phyloP scores from a whole-genome alignment of 2,888 invertebrate genomes.

The Meghimatium bilineatum region DNA sequence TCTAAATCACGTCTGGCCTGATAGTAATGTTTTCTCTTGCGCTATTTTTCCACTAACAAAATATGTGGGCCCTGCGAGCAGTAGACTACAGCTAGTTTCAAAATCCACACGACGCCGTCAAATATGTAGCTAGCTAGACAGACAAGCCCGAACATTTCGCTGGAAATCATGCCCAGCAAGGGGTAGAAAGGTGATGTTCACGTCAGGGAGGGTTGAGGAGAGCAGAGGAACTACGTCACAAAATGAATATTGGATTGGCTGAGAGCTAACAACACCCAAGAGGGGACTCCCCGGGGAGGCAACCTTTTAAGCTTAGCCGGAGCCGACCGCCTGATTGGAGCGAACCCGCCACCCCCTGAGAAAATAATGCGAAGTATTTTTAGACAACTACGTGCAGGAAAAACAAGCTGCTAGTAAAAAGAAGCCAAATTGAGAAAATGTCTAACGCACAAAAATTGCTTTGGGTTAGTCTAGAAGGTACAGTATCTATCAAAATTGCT shows the following conservation, averaged over 20 bases:
- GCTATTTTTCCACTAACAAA: too few species aligned
- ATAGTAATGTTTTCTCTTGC: background rate
- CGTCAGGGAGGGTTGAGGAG: constrained; percentile 44
- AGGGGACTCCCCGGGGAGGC: constrained; percentile 64
- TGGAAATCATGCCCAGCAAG: constrained; percentile 63
- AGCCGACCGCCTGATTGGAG: constrained; percentile 52
- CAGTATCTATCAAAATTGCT: too few species aligned
- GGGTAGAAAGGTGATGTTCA: background rate
- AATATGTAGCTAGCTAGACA: background rate
- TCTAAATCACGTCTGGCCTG: background rate
- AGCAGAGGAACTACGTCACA: constrained; percentile 59
- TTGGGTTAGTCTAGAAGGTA: constrained; percentile 3
- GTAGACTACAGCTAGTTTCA: background rate
- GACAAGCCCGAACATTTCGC: constrained; percentile 47
- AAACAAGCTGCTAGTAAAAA: constrained; percentile 45
- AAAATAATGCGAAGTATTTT: constrained; percentile 57
- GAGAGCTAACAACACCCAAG: constrained; percentile 66
- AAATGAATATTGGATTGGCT: constrained; percentile 71
- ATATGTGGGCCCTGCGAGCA: background rate
- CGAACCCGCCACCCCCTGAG: constrained; percentile 53
- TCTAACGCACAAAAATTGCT: background rate
- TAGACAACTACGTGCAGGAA: constrained; percentile 51
- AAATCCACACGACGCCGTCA: background rate
- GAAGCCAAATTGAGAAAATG: constrained; percentile 13
- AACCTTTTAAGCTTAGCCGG: constrained; percentile 57